These are phyloP conservation scores for Atherix ibis DNA, from an alignment of 2,888 invertebrate genomes.

Conservation along the genomic window DNA sequence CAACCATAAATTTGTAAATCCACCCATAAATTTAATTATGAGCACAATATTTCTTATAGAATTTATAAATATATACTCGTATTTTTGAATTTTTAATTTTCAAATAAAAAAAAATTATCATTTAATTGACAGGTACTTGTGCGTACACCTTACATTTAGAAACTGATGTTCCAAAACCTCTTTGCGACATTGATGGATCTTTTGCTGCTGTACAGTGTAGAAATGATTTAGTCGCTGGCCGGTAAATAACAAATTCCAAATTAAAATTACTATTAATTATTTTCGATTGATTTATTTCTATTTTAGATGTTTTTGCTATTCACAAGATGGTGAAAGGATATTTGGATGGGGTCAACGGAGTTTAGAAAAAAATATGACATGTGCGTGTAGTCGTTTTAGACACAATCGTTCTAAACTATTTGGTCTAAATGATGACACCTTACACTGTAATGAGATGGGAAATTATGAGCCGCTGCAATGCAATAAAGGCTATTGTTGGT, in stretches of 20 bases:
- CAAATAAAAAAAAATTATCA: too few species aligned
- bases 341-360: slow-evolving; percentile 48
- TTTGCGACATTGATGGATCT: slow-evolving; percentile 40
- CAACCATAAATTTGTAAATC: too few species aligned
- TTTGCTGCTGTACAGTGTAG: slow-evolving; percentile 51
- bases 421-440: slow-evolving; percentile 38
- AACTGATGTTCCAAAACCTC: too few species aligned
- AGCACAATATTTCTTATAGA: too few species aligned
- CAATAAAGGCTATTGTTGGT: slow-evolving; percentile 52
- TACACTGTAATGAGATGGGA: slow-evolving; percentile 48
- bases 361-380: slow-evolving; percentile 40
- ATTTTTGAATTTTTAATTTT: too few species aligned
- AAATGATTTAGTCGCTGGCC: slow-evolving; percentile 42
- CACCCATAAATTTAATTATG: too few species aligned
- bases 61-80: too few species aligned
- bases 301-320: slow-evolving; percentile 48
- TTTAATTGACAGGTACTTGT: slow-evolving; percentile 15
- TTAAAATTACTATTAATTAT: neutral
- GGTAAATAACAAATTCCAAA: slow-evolving; percentile 29
- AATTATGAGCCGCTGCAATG: slow-evolving; percentile 55
- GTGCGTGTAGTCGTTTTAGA: slow-evolving; percentile 45
- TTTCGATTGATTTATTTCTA: neutral
- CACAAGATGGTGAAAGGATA: slow-evolving; percentile 41
- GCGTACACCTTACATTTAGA: slow-evolving; percentile 16
- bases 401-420: too few species aligned